Conservation (phyloP, 1,140 invertebrate genomes). For the Hydropsyche tenuis region DNA sequence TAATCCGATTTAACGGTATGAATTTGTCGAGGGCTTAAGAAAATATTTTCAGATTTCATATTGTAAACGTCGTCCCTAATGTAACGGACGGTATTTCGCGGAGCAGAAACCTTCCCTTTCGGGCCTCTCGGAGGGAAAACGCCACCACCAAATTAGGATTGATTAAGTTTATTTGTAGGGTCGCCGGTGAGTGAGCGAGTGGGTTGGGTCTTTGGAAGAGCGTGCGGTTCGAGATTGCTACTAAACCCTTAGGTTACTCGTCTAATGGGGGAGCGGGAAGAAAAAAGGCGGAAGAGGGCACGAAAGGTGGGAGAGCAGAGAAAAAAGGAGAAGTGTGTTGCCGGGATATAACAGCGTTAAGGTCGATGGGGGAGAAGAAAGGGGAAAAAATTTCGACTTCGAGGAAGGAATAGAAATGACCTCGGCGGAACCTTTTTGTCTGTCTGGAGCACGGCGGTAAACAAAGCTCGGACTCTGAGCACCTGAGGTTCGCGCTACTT, state of each 20-base stretch:
- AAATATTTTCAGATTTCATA: slow-evolving; percentile 31
- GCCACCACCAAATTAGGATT: slow-evolving; percentile 48
- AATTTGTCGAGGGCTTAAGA: slow-evolving; percentile 25
- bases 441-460: slow-evolving; percentile 18
- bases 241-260: slow-evolving; percentile 39
- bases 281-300: background rate
- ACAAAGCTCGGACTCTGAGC: slow-evolving; percentile 31
- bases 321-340: slow-evolving; percentile 31
- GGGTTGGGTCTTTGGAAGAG: slow-evolving; percentile 38
- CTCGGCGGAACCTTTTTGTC: background rate
- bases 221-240: slow-evolving; percentile 46
- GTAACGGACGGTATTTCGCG: slow-evolving; percentile 19
- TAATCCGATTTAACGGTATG: slow-evolving; percentile 22
- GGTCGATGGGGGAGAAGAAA: background rate
- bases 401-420: slow-evolving; percentile 28
- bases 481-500: slow-evolving; percentile 24
- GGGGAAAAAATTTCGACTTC: slow-evolving; percentile 5
- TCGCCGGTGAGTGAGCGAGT: slow-evolving; percentile 23
- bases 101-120: background rate
- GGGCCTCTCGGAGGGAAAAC: too few relatives aligned
- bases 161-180: slow-evolving; percentile 50
- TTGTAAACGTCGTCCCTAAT: slow-evolving; percentile 32
- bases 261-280: background rate
- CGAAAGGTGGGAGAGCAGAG: slow-evolving; percentile 16
- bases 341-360: slow-evolving; percentile 24